Evolutionary conservation across 2,113 vertebrate genomes (phyloP).

Genomic region (Megaceryle torquata): DNA sequence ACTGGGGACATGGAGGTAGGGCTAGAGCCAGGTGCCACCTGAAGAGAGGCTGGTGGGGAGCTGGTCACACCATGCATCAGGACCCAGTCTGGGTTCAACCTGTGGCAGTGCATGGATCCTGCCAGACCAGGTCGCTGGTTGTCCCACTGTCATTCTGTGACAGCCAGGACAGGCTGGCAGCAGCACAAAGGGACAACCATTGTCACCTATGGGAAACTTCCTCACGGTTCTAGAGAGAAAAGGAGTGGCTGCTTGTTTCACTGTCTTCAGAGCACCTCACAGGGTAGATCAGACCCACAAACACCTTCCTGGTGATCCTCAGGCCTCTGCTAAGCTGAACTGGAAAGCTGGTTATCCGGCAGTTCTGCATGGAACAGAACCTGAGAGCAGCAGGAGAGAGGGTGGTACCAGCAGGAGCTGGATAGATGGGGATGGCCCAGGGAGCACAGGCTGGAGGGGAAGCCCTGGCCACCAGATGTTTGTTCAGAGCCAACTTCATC

Average conservation of each 20-base stretch:
- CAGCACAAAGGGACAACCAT: neutral
- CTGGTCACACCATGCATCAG: neutral
- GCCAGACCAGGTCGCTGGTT: neutral
- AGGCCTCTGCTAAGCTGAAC: neutral
- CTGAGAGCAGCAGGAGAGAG: neutral
- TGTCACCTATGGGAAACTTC: neutral
- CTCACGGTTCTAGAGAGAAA: neutral
- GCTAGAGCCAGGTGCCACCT: neutral
- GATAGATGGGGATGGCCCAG: neutral
- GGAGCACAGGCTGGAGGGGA: neutral
- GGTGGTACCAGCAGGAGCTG: neutral
- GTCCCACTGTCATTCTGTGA: fast-evolving
- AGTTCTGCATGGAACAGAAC: neutral
- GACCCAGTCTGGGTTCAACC: neutral
- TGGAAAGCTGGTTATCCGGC: neutral
- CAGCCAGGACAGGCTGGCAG: fast-evolving
- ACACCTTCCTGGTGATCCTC: neutral
- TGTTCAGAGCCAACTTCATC: neutral
- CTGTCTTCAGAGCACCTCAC: neutral
- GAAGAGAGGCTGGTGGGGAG: neutral
- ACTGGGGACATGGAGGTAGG: neutral
- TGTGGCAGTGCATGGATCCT: neutral
- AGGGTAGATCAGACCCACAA: fast-evolving
- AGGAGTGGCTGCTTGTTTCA: neutral
- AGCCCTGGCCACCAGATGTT: neutral